Percentiles rank a stretch among this genome's conserved stretches.
Evolutionary conservation across 2,113 vertebrate species (phyloP).

Genomic region (Thermophis baileyi): DNA sequence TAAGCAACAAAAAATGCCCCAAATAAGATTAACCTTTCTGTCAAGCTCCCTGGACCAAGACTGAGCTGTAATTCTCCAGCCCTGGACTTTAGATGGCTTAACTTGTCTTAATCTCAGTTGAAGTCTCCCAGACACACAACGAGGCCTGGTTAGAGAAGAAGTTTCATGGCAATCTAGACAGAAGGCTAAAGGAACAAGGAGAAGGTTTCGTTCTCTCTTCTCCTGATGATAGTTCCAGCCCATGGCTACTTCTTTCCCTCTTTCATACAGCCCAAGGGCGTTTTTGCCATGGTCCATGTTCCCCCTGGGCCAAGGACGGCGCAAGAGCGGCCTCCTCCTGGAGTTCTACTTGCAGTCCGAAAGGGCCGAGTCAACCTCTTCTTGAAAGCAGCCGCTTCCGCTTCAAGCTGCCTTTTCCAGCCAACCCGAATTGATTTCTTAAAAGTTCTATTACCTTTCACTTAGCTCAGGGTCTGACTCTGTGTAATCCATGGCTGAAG

Average conservation of each 20-base stretch:
- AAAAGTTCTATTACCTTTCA: conserved; percentile 82
- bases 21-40: neutral
- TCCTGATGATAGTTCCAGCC: neutral
- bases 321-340: neutral
- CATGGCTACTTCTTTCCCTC: neutral
- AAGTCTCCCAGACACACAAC: neutral
- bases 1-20: neutral
- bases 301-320: neutral
- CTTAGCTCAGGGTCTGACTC: conserved; percentile 87
- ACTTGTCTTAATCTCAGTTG: neutral
- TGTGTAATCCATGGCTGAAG: conserved; percentile 93
- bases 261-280: neutral
- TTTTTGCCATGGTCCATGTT: neutral
- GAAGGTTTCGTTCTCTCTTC: neutral
- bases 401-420: neutral
- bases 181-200: neutral
- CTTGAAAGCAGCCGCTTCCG: neutral
- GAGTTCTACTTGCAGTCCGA: neutral
- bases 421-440: conserved; percentile 77
- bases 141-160: neutral
- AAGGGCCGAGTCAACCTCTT: neutral
- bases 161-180: neutral
- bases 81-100: neutral
- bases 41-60: neutral
- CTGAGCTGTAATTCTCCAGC: neutral